phyloP scores from a whole-genome alignment of 2,113 vertebrate species.

The Anarrhichthys ocellatus region DNA sequence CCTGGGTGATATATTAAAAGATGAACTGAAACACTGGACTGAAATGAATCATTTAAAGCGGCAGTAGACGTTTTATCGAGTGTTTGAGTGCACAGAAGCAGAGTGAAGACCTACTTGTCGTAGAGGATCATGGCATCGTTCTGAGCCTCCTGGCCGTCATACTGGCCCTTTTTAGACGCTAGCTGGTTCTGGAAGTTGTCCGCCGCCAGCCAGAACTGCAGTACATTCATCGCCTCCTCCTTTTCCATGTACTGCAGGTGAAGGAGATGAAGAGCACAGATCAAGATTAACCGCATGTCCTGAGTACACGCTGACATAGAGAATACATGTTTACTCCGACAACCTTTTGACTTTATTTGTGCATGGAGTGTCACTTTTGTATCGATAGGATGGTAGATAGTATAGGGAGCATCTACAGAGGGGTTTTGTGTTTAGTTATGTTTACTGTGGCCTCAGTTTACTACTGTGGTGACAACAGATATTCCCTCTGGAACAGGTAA shows the following conservation, averaged over 20 bases:
- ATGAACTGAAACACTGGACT: not conserved
- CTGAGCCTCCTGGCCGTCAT: constrained; percentile 98
- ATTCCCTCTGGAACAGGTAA: not conserved
- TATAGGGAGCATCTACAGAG: not conserved
- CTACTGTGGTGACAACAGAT: not conserved
- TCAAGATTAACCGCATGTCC: not conserved
- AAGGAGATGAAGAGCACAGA: not conserved
- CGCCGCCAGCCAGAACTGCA: constrained; percentile 98
- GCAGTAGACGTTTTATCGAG: not conserved
- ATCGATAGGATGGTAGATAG: not conserved
- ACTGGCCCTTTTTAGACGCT: constrained; percentile 97
- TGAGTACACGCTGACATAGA: not conserved
- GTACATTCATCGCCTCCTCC: constrained; percentile 95
- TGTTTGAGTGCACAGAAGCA: not conserved
- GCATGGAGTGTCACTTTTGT: not conserved
- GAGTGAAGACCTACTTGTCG: constrained; percentile 89
- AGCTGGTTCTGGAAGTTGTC: constrained; percentile 99
- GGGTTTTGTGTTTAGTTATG: not conserved
- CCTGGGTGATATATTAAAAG: not conserved
- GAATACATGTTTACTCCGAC: not conserved
- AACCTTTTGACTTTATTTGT: not conserved
- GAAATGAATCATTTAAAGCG: not conserved
- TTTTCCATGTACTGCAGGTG: constrained; percentile 95
- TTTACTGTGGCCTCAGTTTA: constrained; percentile 1
- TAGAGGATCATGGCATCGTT: constrained; percentile 99